Base-by-base conservation (phyloP, 2,113 vertebrate species). In the Podiceps cristatus region DNA sequence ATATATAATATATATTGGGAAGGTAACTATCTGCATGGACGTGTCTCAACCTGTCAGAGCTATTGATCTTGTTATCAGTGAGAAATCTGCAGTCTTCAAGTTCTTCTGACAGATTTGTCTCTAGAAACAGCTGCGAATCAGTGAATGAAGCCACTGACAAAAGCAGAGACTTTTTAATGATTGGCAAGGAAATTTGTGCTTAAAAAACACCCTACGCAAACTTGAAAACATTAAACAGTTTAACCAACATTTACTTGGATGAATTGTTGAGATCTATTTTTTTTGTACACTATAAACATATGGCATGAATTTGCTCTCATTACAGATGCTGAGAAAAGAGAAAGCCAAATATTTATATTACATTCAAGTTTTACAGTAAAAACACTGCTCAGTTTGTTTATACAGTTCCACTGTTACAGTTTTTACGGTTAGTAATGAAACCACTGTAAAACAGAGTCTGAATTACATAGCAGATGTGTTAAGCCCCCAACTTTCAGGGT, bases 301-400 rank as follows among this genome's bases (percentile, higher is more conserved):
- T 98, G 98, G 98, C 98, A 98, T 96, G 98, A 97, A 98, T 99
- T 99, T 98, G 94, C 97, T 97, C 97, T 98, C 97, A 98, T 99
- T 98, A 98, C 97, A 96, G 97, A 98, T 98, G 98, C 98, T 97
- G 98, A 98, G 98, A 98, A 97, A 98, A 97, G 96, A 95, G 97
- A 97, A 98, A 98, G 98, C 97, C 98, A 98, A 98, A 99, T 98
- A 98, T 98, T 99, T 99, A 98, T 95, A 97, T 98, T 96, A 97
- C 95, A 97, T 99, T 98, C 97, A 98, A 98, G 98, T 98, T 99
- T 99, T 98, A 98, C 98, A 98, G 98, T 98, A 98, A 98, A 98
- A 99, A 98, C 98, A 97, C 97, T 98, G 98, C 98, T 99, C 91
- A 88, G 98, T 98, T 99, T 98, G 98, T 99, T 99, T 99, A 99